Evolutionary conservation across 1,140 invertebrate genomes (phyloP).

Genomic region (Penaeus vannamei): DNA sequence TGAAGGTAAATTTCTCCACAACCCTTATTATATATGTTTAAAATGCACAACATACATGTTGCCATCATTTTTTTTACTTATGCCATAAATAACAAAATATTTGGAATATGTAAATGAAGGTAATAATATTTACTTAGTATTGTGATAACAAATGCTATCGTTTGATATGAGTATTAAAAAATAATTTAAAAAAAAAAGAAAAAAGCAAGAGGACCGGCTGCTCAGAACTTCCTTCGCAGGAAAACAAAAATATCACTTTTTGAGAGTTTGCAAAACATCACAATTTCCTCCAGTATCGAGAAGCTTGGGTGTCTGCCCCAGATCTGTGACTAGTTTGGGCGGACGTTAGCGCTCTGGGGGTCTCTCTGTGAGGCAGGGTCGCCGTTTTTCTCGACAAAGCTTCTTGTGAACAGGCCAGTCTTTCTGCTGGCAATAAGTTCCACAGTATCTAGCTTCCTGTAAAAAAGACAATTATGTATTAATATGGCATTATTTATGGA

Average conservation of each 20-base stretch:
- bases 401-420: conserved; percentile 75
- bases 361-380: conserved; percentile 69
- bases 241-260: not conserved
- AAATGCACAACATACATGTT: no score
- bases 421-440: conserved; percentile 74
- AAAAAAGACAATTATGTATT: conserved; percentile 32
- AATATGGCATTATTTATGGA: not conserved
- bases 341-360: conserved; percentile 70
- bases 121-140: no score
- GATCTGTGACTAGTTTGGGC: conserved; percentile 55
- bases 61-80: no score
- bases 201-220: not conserved
- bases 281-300: conserved; percentile 32
- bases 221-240: not conserved
- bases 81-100: no score
- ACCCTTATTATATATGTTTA: no score
- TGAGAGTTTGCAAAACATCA: not conserved
- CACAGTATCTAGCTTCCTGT: conserved; percentile 74
- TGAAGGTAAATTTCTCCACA: no score
- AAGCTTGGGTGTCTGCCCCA: conserved; percentile 28
- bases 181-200: no score
- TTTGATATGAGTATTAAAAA: no score
- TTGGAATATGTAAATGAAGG: no score
- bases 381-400: conserved; percentile 72
- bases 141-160: no score